Percentiles rank a stretch among this genome's conserved stretches.
Evolutionary conservation across 92 coral and sea anemone genomes (phyloP).

Genomic region (Meandrina meandrites): DNA sequence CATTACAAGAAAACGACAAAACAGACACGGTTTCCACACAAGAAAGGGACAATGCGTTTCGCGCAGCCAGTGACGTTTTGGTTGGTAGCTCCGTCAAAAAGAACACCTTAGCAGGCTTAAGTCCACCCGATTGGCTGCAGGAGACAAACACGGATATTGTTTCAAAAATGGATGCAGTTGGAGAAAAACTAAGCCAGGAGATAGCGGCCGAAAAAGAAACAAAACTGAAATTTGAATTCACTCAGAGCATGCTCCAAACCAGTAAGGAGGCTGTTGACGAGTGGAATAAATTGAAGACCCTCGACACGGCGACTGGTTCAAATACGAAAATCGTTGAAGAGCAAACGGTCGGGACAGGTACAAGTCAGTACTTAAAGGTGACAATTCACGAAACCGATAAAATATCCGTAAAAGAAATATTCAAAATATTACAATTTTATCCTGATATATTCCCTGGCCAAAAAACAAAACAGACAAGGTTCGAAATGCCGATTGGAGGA

Average conservation of each 20-base stretch:
- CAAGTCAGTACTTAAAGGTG: neutral
- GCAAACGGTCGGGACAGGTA: neutral
- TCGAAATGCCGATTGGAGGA: constrained; percentile 50
- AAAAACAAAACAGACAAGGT: neutral
- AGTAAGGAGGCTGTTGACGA: neutral
- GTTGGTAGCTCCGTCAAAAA: constrained; percentile 21
- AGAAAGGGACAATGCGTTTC: constrained; percentile 29
- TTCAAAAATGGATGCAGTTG: neutral
- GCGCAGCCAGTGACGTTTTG: constrained; percentile 37
- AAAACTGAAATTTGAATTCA: constrained; percentile 34
- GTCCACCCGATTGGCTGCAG: constrained; percentile 38
- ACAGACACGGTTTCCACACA: neutral
- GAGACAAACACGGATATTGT: neutral
- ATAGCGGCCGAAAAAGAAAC: constrained; percentile 8
- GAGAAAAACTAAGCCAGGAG: neutral
- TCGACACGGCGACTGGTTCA: neutral
- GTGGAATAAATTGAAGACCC: constrained; percentile 15
- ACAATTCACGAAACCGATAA: constrained; percentile 12
- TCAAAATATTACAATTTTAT: constrained; percentile 38
- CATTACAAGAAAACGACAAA: neutral
- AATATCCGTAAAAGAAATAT: constrained; percentile 19
- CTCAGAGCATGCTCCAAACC: constrained; percentile 30
- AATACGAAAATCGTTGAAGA: neutral
- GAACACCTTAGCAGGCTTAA: neutral
- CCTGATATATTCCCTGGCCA: constrained; percentile 21